These are phyloP conservation scores for Myotis pilosus DNA, from an alignment of 2,797 vertebrate species.

Conservation along the genomic window DNA sequence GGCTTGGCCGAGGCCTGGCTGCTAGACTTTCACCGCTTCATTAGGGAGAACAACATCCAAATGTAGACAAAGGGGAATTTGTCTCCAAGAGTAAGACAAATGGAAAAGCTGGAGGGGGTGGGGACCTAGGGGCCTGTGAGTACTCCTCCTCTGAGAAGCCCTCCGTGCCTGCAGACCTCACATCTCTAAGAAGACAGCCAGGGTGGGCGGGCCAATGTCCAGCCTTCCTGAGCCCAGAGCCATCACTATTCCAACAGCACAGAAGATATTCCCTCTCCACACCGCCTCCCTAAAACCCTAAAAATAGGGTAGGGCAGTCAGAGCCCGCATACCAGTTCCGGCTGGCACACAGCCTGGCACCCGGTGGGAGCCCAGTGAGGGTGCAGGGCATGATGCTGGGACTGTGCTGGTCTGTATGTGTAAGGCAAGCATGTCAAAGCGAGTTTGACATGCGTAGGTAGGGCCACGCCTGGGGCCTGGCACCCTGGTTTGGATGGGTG, in stretches of 20 bases:
- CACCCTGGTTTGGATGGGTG: background rate
- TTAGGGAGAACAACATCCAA: constrained; percentile 5
- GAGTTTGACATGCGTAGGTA: background rate
- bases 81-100: background rate
- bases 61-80: constrained; percentile 55
- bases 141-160: background rate
- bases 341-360: background rate
- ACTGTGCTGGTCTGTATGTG: background rate
- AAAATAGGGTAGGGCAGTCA: background rate
- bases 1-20: constrained; percentile 49
- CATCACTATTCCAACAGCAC: rapidly evolving
- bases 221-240: background rate
- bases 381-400: background rate
- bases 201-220: rapidly evolving
- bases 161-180: background rate
- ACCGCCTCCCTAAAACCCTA: background rate
- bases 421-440: too few species aligned
- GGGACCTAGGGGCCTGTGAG: background rate
- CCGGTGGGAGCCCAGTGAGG: background rate
- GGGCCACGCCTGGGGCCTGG: background rate
- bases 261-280: background rate
- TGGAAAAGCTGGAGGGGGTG: rapidly evolving
- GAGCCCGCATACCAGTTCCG: background rate
- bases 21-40: background rate
- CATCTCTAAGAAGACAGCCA: background rate